Evolutionary conservation across 2,113 vertebrate species (phyloP), one percentile per base, ranked within the genome.

Genomic region (Prionailurus viverrinus): DNA sequence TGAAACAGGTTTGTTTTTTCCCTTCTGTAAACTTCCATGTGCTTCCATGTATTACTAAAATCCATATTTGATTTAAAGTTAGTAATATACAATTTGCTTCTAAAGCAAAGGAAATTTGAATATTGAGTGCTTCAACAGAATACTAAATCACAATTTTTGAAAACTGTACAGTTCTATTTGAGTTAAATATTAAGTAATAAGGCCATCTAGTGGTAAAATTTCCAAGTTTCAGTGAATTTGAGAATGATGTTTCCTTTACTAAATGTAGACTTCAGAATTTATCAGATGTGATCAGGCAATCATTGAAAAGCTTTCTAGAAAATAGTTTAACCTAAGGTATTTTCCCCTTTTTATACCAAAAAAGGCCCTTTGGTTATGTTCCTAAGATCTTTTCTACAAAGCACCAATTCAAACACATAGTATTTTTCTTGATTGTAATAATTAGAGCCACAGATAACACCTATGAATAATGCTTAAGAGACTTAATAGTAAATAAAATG

Each of bases 201-300:
- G 93, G 91, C 85, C 76, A 94, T 93, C 65, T 97, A 89, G 81
- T 98, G 88, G 91, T 92, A 82, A 95, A 95, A 91, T 85, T 94
- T 96, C 33, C 65, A 88, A 51, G 19, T 95, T 96, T 78, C 71
- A 82, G 39, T 80, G 10, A 94, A 82, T 79, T 91, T 95, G 39
- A 82, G 97, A 89, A 58, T 79, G 5, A 0, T 93, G n/a, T 19
- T 66, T 88, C 1, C 61, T 78, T 95, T 91, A 68, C 45, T 89
- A 83, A 80, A 81, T 93, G 1, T 69, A 16, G 55, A 85, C 65
- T 65, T 95, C 13, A 96, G 31, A 88, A 51, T 83, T 89, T 80
- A 78, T 87, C 69, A 78, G 7, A 21, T 83, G 4, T 76, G 25
- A 58, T 69, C 45, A 45, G 45, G 45, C 45, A 45, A 45, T 45